Percentiles rank a stretch among this genome's conserved stretches.
phyloP scores from a whole-genome alignment of 2,797 vertebrate species.

The Esox masquinongy region DNA sequence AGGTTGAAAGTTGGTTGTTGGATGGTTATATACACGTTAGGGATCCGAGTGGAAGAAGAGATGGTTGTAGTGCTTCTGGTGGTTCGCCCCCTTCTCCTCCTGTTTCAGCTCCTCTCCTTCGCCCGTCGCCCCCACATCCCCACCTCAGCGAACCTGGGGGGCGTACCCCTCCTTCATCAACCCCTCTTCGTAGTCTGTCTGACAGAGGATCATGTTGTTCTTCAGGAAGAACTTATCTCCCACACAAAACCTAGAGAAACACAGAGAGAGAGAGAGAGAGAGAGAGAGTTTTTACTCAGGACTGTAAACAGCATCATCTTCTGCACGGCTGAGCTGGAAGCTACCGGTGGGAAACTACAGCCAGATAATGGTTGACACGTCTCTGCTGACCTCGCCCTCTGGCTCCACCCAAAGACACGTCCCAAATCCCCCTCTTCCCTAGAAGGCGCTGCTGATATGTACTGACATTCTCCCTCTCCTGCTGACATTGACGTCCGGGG shows the following conservation, averaged over 20 bases:
- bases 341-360: not conserved
- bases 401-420: no score
- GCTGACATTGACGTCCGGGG: not conserved
- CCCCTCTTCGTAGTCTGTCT: conserved; percentile 94
- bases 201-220: conserved; percentile 97
- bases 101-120: conserved; percentile 25
- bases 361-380: no score
- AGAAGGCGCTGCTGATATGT: no score
- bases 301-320: conserved; percentile 35
- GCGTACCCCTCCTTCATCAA: conserved; percentile 87
- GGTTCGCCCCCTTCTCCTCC: conserved; percentile 36
- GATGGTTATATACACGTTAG: conserved; percentile 89
- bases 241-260: conserved; percentile 84
- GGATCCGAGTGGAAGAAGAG: conserved; percentile 49
- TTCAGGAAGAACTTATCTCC: conserved; percentile 96
- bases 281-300: conserved; percentile 26
- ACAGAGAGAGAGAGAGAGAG: conserved; percentile 10
- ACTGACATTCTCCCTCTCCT: conserved; percentile 15
- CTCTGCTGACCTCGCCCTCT: no score
- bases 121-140: conserved; percentile 6
- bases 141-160: conserved; percentile 89
- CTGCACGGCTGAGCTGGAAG: conserved; percentile 36
- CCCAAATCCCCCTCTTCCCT: no score
- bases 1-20: conserved; percentile 44
- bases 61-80: conserved; percentile 64